Evolutionary conservation across 2,888 invertebrate genomes (phyloP), one percentile per base, ranked within the genome.

Genomic region (Brachycybe producta): DNA sequence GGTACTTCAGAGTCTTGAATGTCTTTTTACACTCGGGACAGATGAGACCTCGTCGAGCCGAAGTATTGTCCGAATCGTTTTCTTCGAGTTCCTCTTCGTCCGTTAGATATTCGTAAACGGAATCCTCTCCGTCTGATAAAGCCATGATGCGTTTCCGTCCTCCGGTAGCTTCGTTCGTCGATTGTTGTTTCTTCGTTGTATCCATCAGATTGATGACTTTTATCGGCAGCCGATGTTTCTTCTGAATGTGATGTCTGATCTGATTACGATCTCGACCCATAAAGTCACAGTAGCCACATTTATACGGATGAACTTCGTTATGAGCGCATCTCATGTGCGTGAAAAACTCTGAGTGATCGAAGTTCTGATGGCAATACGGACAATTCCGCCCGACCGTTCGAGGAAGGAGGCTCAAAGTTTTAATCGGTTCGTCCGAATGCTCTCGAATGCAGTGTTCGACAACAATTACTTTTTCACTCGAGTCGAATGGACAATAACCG

Each of bases 251-350:
- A 28, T 58, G 58, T 19, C 56, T 53, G 28, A 58, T 44, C 35
- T 58, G 58, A 39, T 58, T 56, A 15, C 56, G 40, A 26, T 58
- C 58, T 24, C 57, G 45, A 1, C 55, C 57, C 52, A 55, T 51
- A 46, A 58, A 58, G 17, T 53, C 56, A 45, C 58, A 58, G 34
- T 56, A 57, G 28, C 55, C 57, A 48, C 58, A 58, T 40, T 53
- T 54, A 40, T 52, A 54, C 1, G 57, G 58, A 38, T 57, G 57
- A 19, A 52, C 51, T 27, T 53, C 52, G 26, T 49, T 50, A 34
- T 58, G 57, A 15, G 41, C 32, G 19, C 43, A 46, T 7, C 56
- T 46, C 53, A 58, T 57, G 41, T 58, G 58, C 34, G 56, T 47
- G 28, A 55, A 55, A 44, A 54, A 54, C 32, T 54, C 54, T 5